phyloP scores from a whole-genome alignment of 64 coral and sea anemone species.

The Platygyra sinensis region DNA sequence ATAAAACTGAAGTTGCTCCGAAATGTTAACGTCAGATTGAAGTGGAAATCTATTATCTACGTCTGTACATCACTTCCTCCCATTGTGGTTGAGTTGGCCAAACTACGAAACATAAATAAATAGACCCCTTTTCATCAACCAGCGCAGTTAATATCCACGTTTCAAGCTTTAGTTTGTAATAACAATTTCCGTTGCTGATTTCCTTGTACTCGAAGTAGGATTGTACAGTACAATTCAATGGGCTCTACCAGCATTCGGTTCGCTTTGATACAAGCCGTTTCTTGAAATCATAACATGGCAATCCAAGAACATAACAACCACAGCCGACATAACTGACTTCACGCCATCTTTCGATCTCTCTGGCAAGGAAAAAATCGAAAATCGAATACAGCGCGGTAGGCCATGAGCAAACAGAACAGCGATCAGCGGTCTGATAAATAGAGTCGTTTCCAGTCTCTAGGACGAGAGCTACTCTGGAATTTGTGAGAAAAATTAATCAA shows the following conservation, averaged over 20 bases:
- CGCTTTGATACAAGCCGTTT: not conserved
- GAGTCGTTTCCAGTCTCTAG: conserved; percentile 14
- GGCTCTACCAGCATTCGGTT: not conserved
- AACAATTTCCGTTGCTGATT: not conserved
- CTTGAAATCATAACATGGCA: not conserved
- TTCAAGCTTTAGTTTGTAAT: not conserved
- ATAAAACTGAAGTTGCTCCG: too few species aligned
- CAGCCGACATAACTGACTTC: too few species aligned
- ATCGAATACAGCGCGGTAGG: conserved; percentile 34
- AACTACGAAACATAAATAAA: not conserved
- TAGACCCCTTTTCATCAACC: not conserved
- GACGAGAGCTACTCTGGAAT: too few species aligned
- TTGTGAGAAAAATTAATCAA: too few species aligned
- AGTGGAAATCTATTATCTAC: not conserved
- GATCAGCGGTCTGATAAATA: conserved; percentile 9
- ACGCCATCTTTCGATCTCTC: not conserved
- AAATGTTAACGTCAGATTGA: not conserved
- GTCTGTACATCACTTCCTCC: not conserved
- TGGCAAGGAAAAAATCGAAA: not conserved
- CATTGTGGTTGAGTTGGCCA: not conserved
- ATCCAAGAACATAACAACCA: too few species aligned
- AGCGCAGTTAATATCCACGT: not conserved
- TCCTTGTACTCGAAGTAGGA: not conserved
- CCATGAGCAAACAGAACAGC: not conserved
- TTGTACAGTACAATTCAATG: not conserved